Evolutionary conservation across 2,888 invertebrate genomes (phyloP).

Genomic region (Heteropelma amictum): DNA sequence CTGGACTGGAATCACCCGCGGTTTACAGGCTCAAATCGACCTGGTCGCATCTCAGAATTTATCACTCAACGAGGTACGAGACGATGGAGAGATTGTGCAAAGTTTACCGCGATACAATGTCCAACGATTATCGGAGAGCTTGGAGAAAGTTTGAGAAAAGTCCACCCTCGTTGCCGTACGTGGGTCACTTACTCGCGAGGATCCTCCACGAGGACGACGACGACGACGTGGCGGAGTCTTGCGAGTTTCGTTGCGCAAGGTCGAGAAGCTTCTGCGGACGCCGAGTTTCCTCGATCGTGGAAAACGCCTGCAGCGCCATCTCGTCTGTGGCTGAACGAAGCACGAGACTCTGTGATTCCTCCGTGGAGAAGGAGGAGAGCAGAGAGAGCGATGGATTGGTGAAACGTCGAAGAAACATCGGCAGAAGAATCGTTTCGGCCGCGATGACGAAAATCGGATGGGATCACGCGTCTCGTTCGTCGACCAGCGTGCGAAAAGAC

Average conservation of each 20-base stretch:
- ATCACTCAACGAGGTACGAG: slow-evolving; percentile 80
- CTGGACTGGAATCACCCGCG: slow-evolving; percentile 80
- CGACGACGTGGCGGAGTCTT: slow-evolving; percentile 4
- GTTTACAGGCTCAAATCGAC: slow-evolving; percentile 79
- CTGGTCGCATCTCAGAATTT: slow-evolving; percentile 79
- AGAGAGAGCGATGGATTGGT: background rate
- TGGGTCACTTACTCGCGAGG: slow-evolving; percentile 77
- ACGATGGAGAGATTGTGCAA: slow-evolving; percentile 78
- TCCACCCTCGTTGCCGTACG: slow-evolving; percentile 78
- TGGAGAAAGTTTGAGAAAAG: slow-evolving; percentile 75
- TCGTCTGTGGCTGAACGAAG: background rate
- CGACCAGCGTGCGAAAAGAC: background rate
- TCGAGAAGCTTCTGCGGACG: background rate
- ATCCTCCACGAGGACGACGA: slow-evolving; percentile 75
- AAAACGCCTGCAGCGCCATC: background rate
- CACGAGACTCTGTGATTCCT: background rate
- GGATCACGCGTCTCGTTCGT: slow-evolving; percentile 4
- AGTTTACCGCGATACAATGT: slow-evolving; percentile 77
- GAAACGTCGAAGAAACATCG: slow-evolving; percentile 16
- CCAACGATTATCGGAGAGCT: slow-evolving; percentile 75
- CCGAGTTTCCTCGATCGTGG: background rate
- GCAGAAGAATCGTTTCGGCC: slow-evolving; percentile 50
- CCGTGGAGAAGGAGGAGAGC: background rate
- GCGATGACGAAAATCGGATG: slow-evolving; percentile 46
- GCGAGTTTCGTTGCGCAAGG: background rate